These are phyloP conservation scores for Crotalus tigris DNA, from an alignment of 2,113 vertebrate species.

Conservation along the genomic window DNA sequence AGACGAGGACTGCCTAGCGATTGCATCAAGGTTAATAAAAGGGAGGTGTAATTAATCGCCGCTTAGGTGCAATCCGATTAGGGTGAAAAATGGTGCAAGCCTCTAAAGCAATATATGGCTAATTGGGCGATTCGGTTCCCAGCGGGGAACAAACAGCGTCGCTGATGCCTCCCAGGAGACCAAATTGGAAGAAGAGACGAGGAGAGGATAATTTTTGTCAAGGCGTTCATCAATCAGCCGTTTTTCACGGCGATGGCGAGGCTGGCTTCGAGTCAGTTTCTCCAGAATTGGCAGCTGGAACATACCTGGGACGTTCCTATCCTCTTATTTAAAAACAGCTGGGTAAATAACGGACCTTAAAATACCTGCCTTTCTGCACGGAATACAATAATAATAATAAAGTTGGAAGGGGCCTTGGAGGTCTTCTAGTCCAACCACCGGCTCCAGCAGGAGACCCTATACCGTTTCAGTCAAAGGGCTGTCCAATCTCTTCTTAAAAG, in stretches of 20 bases:
- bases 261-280: background rate
- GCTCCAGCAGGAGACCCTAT: too few relatives aligned
- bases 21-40: background rate
- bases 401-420: too few relatives aligned
- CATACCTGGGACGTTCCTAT: background rate
- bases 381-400: background rate
- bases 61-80: background rate
- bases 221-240: slow-evolving; percentile 9
- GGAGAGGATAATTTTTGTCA: background rate
- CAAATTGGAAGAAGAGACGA: background rate
- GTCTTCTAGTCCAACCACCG: too few relatives aligned
- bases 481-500: too few relatives aligned
- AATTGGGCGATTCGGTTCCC: background rate
- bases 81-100: slow-evolving; percentile 14
- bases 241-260: background rate
- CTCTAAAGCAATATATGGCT: background rate
- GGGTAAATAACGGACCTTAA: slow-evolving; percentile 2
- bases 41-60: background rate
- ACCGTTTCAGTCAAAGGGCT: too few relatives aligned
- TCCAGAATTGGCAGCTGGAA: background rate
- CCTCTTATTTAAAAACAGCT: background rate
- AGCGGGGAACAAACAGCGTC: background rate
- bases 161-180: background rate
- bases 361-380: background rate
- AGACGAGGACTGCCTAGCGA: too few relatives aligned